phyloP scores from a whole-genome alignment of 2,888 invertebrate species.

The Sipha maydis region DNA sequence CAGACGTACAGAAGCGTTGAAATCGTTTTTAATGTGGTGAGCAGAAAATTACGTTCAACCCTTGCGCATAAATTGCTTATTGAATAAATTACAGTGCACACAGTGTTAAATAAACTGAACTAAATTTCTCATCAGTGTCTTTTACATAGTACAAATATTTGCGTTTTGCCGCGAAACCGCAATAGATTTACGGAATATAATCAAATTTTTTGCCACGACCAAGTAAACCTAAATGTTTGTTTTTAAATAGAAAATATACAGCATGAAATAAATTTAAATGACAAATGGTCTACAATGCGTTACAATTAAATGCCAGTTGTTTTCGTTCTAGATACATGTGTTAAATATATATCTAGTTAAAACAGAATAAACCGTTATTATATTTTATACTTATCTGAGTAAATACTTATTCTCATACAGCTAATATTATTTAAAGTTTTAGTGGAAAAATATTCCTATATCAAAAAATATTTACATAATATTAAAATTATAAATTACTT shows the following conservation, averaged over 20 bases:
- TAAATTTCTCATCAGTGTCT: background rate
- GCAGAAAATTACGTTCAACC: background rate
- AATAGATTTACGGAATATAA: background rate
- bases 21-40: background rate
- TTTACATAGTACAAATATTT: background rate
- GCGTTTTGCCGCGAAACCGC: background rate
- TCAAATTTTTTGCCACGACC: background rate
- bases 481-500: no score
- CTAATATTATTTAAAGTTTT: no score
- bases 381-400: background rate
- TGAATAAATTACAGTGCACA: background rate
- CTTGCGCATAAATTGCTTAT: background rate
- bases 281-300: background rate
- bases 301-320: conserved; percentile 33
- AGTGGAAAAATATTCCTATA: background rate
- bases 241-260: background rate
- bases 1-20: background rate
- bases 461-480: no score
- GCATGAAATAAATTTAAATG: background rate
- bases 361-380: background rate
- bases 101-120: background rate
- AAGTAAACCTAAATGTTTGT: background rate
- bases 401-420: background rate
- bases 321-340: background rate
- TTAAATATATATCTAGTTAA: background rate